Evolutionary conservation across 1,140 invertebrate genomes (phyloP).

Genomic region (Dolichoris vasculosae): DNA sequence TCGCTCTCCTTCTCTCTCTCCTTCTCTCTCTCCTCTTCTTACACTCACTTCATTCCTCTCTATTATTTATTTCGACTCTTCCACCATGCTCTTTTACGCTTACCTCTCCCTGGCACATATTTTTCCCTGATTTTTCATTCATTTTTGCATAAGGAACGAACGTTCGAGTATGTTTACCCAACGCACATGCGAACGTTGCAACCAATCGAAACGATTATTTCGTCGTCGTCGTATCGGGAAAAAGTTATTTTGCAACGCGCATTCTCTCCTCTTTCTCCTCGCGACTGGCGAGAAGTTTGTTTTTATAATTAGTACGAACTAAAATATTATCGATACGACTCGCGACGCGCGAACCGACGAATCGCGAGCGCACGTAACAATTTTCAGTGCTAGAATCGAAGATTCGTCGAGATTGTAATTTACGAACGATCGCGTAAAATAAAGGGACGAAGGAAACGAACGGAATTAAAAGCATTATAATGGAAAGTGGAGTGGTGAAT

Average conservation of each 20-base stretch:
- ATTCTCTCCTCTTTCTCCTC: neutral
- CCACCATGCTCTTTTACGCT: conserved; percentile 32
- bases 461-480: conserved; percentile 6
- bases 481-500: conserved; percentile 44
- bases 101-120: neutral
- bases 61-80: conserved; percentile 46
- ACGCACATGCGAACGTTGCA: conserved; percentile 17
- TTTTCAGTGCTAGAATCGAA: neutral
- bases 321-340: neutral
- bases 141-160: neutral
- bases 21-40: neutral
- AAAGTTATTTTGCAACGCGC: too few species aligned
- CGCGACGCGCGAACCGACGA: neutral
- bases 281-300: neutral
- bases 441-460: neutral
- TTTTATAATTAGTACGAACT: neutral
- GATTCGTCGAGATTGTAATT: neutral
- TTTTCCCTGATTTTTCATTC: neutral
- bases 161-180: neutral
- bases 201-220: neutral
- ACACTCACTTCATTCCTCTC: neutral
- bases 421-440: conserved; percentile 14
- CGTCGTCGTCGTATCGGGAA: too few species aligned
- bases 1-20: neutral
- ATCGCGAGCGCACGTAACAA: neutral